These are phyloP conservation scores for Stenolophus ochropezus DNA, from an alignment of 2,888 invertebrate genomes.

Conservation along the genomic window DNA sequence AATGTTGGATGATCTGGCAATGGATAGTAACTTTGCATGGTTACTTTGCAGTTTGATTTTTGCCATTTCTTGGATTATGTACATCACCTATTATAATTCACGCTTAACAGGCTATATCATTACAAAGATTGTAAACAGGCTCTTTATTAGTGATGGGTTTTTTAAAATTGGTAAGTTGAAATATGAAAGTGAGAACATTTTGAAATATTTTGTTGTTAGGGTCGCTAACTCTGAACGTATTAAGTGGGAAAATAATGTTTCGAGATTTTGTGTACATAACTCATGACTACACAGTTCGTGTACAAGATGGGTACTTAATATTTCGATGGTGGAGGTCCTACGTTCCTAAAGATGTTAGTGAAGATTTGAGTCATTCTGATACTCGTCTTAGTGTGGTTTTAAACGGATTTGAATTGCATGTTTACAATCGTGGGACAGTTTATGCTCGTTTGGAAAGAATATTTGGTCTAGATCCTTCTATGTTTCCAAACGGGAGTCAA, in stretches of 20 bases:
- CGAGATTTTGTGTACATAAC: slow-evolving; percentile 95
- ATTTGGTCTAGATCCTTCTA: slow-evolving; percentile 88
- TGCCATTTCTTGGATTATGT: slow-evolving; percentile 93
- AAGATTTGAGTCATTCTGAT: slow-evolving; percentile 97
- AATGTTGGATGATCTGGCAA: slow-evolving; percentile 80
- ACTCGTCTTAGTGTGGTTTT: slow-evolving; percentile 92
- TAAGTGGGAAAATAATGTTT: slow-evolving; percentile 99
- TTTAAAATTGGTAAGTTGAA: slow-evolving; percentile 86
- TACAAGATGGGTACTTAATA: slow-evolving; percentile 97
- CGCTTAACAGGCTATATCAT: slow-evolving; percentile 92
- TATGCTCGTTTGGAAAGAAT: slow-evolving; percentile 91
- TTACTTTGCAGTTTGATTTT: slow-evolving; percentile 87
- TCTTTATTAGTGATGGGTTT: slow-evolving; percentile 90
- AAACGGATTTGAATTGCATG: slow-evolving; percentile 95
- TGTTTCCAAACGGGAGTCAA: slow-evolving; percentile 75
- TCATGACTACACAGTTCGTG: slow-evolving; percentile 92
- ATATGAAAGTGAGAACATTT: slow-evolving; percentile 25
- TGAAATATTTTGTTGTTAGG: slow-evolving; percentile 76
- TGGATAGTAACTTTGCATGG: slow-evolving; percentile 86
- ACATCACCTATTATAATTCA: slow-evolving; percentile 96
- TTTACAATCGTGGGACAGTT: slow-evolving; percentile 93
- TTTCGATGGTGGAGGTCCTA: slow-evolving; percentile 99
- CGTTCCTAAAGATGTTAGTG: slow-evolving; percentile 94
- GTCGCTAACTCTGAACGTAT: slow-evolving; percentile 94
- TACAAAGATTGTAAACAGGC: slow-evolving; percentile 90